These are phyloP conservation scores for Scaptomyza montana DNA, from an alignment of 1,140 invertebrate genomes.

Conservation along the genomic window DNA sequence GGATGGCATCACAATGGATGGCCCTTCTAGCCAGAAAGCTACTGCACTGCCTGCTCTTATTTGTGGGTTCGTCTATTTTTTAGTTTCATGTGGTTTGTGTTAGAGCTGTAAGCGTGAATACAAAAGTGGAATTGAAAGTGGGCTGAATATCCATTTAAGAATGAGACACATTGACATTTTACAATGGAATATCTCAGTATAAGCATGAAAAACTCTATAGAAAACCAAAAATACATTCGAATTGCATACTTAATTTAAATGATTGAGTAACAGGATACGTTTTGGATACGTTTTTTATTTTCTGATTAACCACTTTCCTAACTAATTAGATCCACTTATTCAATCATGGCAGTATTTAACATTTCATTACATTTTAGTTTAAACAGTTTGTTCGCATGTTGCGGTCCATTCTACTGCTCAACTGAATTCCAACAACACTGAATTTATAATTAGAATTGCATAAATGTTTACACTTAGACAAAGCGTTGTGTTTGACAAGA, in stretches of 20 bases:
- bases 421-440: constrained; percentile 12
- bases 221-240: too few species aligned
- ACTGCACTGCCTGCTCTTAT: constrained; percentile 7
- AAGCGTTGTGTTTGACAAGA: constrained; percentile 8
- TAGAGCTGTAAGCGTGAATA: background rate
- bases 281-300: too few species aligned
- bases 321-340: too few species aligned
- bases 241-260: too few species aligned
- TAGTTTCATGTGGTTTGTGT: constrained; percentile 2
- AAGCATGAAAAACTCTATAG: too few species aligned
- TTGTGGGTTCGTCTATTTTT: constrained; percentile 22
- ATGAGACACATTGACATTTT: too few species aligned
- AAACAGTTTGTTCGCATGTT: constrained; percentile 17
- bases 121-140: too few species aligned
- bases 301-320: too few species aligned
- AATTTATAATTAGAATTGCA: constrained; percentile 57
- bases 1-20: constrained; percentile 45
- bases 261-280: background rate
- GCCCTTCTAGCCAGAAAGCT: background rate
- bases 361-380: constrained; percentile 27
- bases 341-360: constrained; percentile 14
- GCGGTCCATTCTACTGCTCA: constrained; percentile 6
- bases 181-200: background rate
- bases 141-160: too few species aligned
- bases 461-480: constrained; percentile 47